Evolutionary conservation across 1,140 invertebrate genomes (phyloP).

Genomic region (Hyles vespertilio): DNA sequence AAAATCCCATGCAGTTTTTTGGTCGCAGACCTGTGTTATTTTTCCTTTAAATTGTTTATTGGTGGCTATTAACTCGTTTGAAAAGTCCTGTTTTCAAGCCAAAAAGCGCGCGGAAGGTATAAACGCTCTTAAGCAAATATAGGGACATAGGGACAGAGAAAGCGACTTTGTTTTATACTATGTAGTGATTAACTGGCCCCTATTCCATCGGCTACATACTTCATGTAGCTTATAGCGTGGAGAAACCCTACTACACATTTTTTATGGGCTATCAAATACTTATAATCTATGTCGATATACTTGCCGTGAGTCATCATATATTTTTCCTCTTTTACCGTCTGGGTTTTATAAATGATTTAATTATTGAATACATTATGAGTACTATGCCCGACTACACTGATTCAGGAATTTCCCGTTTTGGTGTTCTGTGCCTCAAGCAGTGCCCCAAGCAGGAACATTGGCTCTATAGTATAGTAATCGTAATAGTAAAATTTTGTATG

Average conservation of each 20-base stretch:
- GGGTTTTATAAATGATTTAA: slow-evolving; percentile 7
- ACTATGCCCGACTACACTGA: background rate
- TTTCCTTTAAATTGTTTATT: too few species aligned
- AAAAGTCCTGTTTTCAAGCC: too few species aligned
- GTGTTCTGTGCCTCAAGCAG: too few species aligned
- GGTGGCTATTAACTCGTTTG: too few species aligned
- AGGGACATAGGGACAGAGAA: background rate
- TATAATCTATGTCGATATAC: slow-evolving; percentile 12
- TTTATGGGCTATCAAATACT: slow-evolving; percentile 11
- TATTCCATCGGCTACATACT: slow-evolving; percentile 5
- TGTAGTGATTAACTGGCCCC: background rate
- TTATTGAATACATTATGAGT: slow-evolving; percentile 1
- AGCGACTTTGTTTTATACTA: background rate
- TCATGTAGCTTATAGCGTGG: background rate
- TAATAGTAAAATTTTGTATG: too few species aligned
- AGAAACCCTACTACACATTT: slow-evolving; percentile 8
- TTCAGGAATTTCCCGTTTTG: background rate
- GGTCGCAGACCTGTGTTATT: too few species aligned
- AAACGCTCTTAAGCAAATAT: background rate
- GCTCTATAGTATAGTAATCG: too few species aligned
- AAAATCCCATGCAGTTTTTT: too few species aligned
- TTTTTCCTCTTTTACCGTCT: slow-evolving; percentile 5
- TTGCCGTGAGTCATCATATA: slow-evolving; percentile 8
- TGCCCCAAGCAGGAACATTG: too few species aligned
- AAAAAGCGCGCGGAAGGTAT: too few species aligned